Percentiles rank a stretch among this genome's conserved stretches.
Evolutionary conservation across 2,113 vertebrate species (phyloP).

Genomic region (Tinamus guttatus): DNA sequence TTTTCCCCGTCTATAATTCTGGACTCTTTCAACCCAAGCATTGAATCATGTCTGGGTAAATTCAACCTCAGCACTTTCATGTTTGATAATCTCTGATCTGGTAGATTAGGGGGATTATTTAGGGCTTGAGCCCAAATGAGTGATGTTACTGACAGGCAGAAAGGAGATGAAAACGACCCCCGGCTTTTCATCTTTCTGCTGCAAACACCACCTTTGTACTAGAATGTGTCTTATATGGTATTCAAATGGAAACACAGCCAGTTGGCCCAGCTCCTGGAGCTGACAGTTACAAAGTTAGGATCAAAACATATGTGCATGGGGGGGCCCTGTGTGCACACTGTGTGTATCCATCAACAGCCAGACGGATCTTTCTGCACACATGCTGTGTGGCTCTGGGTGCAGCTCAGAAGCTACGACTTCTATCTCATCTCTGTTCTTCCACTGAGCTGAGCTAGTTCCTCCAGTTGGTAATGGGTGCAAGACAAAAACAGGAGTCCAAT

Average conservation of each 20-base stretch:
- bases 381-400: not conserved
- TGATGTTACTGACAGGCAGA: not conserved
- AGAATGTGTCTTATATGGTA: not conserved
- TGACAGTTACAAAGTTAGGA: not conserved
- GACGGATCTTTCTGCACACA: not conserved
- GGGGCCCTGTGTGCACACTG: not conserved
- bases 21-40: not conserved
- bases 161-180: not conserved
- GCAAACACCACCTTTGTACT: not conserved
- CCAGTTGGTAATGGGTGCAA: not conserved
- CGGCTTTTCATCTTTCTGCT: not conserved
- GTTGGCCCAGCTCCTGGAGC: conserved; percentile 7
- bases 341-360: not conserved
- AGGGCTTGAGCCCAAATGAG: not conserved
- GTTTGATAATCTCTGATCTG: not conserved
- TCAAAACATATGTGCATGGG: not conserved
- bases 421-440: not conserved
- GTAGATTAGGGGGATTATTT: conserved; percentile 8
- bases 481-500: not conserved
- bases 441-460: not conserved
- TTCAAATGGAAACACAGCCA: not conserved
- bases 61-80: not conserved
- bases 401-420: not conserved
- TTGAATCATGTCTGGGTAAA: not conserved
- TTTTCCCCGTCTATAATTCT: not conserved